Evolutionary conservation across 2,888 invertebrate genomes (phyloP).

Genomic region (Agonum fuliginosum): DNA sequence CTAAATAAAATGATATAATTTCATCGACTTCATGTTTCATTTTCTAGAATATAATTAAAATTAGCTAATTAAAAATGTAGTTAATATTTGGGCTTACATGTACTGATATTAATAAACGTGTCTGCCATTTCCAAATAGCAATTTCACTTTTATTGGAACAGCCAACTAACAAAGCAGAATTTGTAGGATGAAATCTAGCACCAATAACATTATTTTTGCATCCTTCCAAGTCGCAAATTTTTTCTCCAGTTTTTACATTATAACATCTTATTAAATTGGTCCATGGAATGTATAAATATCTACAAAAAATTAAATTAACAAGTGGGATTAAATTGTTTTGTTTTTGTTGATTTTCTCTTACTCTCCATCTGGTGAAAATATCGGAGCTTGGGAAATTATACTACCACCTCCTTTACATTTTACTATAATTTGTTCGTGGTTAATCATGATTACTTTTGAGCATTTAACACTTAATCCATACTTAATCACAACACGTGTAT

Average conservation of each 20-base stretch:
- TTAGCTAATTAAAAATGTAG: not conserved
- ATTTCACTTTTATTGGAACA: conserved; percentile 77
- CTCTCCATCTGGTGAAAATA: conserved; percentile 79
- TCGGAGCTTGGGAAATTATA: conserved; percentile 77
- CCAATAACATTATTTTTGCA: conserved; percentile 74
- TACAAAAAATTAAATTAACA: no score
- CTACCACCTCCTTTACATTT: conserved; percentile 79
- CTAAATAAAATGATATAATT: conserved; percentile 23
- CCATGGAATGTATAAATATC: conserved; percentile 78
- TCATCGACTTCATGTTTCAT: conserved; percentile 29
- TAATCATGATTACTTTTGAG: conserved; percentile 49
- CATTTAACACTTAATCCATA: not conserved
- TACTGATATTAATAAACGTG: conserved; percentile 73
- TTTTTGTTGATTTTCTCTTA: conserved; percentile 71
- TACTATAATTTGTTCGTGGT: conserved; percentile 69
- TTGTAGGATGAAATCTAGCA: conserved; percentile 73
- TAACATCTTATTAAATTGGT: conserved; percentile 78
- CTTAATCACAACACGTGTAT: not conserved
- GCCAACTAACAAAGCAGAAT: conserved; percentile 73
- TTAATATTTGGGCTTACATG: conserved; percentile 68
- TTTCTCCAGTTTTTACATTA: conserved; percentile 80
- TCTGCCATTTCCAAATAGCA: conserved; percentile 76
- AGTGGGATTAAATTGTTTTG: no score
- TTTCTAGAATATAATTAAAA: conserved; percentile 49
- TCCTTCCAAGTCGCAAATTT: conserved; percentile 76